phyloP scores from a whole-genome alignment of 2,888 invertebrate species.

The Spisula subtruncata region DNA sequence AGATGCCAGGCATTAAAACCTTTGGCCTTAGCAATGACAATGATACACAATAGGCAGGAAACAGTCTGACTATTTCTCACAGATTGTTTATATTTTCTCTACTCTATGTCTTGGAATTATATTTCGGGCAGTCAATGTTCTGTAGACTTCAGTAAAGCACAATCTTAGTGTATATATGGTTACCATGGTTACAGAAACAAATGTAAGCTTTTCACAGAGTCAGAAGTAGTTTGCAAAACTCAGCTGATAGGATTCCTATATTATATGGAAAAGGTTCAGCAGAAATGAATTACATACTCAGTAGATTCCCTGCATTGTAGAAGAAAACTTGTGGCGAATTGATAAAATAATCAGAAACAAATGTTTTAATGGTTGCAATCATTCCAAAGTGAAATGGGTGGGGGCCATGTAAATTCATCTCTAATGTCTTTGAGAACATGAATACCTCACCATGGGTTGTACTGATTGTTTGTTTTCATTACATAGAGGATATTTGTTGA shows the following conservation, averaged over 20 bases:
- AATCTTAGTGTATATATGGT: slow-evolving; percentile 26
- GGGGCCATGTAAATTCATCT: not conserved
- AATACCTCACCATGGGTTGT: too few relatives aligned
- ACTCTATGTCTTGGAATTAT: slow-evolving; percentile 31
- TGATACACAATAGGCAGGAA: too few relatives aligned
- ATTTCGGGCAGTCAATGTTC: slow-evolving; percentile 26
- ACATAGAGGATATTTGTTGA: too few relatives aligned
- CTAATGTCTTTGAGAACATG: too few relatives aligned
- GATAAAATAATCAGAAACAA: not conserved
- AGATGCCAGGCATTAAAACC: too few relatives aligned
- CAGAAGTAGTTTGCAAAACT: slow-evolving; percentile 11
- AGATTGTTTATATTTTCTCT: slow-evolving; percentile 38
- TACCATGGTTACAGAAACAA: slow-evolving; percentile 41
- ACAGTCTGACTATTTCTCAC: too few relatives aligned
- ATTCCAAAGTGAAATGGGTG: not conserved
- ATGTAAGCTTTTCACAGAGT: not conserved
- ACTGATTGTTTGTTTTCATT: too few relatives aligned
- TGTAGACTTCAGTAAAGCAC: slow-evolving; percentile 5
- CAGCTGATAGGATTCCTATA: not conserved
- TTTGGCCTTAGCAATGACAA: too few relatives aligned
- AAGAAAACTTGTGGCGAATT: not conserved
- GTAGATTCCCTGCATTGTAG: not conserved
- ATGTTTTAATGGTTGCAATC: not conserved
- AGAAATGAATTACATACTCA: not conserved
- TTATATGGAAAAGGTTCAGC: not conserved